Percentiles rank a stretch among this genome's conserved stretches.
These are phyloP conservation scores for Pogona vitticeps DNA, from an alignment of 2,113 vertebrate genomes.

Conservation along the genomic window DNA sequence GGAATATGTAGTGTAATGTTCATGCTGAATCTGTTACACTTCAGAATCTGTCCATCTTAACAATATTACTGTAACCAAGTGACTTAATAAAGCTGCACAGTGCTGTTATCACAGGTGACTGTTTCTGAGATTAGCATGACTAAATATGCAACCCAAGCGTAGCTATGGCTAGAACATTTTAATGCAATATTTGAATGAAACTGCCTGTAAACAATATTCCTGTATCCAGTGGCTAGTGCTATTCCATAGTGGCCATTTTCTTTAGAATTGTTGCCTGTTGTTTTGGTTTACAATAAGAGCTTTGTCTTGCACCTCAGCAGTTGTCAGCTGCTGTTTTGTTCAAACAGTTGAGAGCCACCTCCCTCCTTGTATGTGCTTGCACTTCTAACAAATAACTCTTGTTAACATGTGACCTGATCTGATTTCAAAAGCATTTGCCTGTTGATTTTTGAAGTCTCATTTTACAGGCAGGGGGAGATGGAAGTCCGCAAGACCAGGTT, in stretches of 20 bases:
- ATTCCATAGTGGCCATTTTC: not conserved
- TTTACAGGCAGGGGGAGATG: not conserved
- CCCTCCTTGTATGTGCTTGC: slow-evolving; percentile 28
- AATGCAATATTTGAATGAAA: not conserved
- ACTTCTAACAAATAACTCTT: slow-evolving; percentile 52
- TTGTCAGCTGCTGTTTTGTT: slow-evolving; percentile 70
- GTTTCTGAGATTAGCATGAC: slow-evolving; percentile 40
- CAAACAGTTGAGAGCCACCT: slow-evolving; percentile 47
- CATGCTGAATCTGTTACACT: slow-evolving; percentile 77
- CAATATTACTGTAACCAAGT: slow-evolving; percentile 81
- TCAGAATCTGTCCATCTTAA: slow-evolving; percentile 75
- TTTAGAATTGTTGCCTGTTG: slow-evolving; percentile 55
- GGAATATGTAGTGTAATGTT: slow-evolving; percentile 73
- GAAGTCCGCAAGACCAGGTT: not conserved
- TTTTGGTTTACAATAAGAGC: slow-evolving; percentile 66
- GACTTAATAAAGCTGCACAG: slow-evolving; percentile 84
- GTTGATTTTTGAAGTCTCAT: not conserved
- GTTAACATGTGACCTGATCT: slow-evolving; percentile 35
- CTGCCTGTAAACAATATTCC: not conserved
- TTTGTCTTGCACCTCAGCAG: slow-evolving; percentile 73
- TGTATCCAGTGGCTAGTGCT: not conserved
- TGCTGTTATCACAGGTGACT: slow-evolving; percentile 72
- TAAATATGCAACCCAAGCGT: slow-evolving; percentile 27
- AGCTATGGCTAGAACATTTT: not conserved
- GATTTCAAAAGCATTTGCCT: not conserved